Base-by-base conservation (phyloP, 23 tunicate genomes). In the Phallusia fumigata region DNA sequence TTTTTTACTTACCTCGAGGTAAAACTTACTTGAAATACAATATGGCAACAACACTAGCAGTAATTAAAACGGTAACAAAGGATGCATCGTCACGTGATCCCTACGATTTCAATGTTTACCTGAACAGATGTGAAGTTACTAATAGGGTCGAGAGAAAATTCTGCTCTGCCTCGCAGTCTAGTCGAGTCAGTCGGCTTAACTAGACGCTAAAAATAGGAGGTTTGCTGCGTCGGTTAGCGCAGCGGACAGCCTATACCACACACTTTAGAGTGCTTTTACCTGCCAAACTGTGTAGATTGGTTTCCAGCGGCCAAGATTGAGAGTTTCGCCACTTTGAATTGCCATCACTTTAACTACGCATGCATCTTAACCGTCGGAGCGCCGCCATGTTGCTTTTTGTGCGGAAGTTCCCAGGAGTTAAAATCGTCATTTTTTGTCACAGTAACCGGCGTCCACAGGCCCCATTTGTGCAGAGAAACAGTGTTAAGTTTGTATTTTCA, bases 121-220 rank as follows among this genome's bases (percentile, higher is more conserved):
- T 58, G 69, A 21, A 58, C 69, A 1, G 69, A 1, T 58, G 69
- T 58, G 16, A 58, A 58, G 3, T 6, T 58, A 13, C 28, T 1
- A 58, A 24, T 16, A 24, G 69, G 69, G 69, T 58, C 69, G 69
- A 58, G 69, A 58, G 69, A 58, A 58, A 58, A 58, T 58, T 58
- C 69, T 24, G 69, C 28, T 22, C 13, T 58, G 16, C 69, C 28
- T 58, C 69, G 69, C 69, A 58, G 69, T 58, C 69, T 58, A 58
- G 69, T 58, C 69, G 69, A 58, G 69, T 58, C 69, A 24, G 69
- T 58, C 69, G 69, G 13, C 69, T 58, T 58, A 58, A 58, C 69
- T 58, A 58, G 69, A 58, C 69, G 69, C 69, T 58, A 6, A 58
- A 58, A 58, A 58, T 6, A 13, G 69, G 69, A 58, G 69, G 28